Percentiles rank a stretch among this genome's conserved stretches.
These are phyloP conservation scores for Neodiprion pinetum DNA, from an alignment of 1,140 invertebrate species.

Conservation along the genomic window DNA sequence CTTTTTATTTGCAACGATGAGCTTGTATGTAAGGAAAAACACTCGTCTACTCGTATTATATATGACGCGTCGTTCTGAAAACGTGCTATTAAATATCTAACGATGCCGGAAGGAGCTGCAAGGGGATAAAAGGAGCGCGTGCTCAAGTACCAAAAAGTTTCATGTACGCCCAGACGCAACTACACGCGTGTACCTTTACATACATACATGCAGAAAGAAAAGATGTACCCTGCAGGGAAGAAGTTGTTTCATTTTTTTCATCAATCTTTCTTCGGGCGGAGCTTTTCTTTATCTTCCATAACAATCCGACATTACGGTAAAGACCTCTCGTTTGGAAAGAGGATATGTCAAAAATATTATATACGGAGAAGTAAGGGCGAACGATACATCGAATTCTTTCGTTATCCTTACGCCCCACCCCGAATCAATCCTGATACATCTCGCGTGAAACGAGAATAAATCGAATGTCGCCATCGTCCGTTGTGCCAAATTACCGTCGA, in stretches of 20 bases:
- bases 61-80: no score
- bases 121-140: slow-evolving; percentile 42
- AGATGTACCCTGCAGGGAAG: slow-evolving; percentile 44
- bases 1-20: no score
- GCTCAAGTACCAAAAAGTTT: slow-evolving; percentile 53
- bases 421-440: background rate
- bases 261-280: background rate
- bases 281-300: background rate
- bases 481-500: background rate
- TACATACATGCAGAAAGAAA: slow-evolving; percentile 32
- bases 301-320: no score
- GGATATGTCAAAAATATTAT: no score
- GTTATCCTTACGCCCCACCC: background rate
- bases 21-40: no score
- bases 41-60: no score
- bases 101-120: slow-evolving; percentile 26
- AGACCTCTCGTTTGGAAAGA: no score
- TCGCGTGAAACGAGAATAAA: background rate
- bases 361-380: no score
- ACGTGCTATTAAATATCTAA: background rate
- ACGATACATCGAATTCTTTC: no score
- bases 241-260: slow-evolving; percentile 20
- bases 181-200: slow-evolving; percentile 40
- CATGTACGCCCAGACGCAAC: slow-evolving; percentile 41
- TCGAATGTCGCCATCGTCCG: background rate